phyloP scores from a whole-genome alignment of 35 echinoderm and acorn worm genomes.

The Heliocidaris erythrogramma region DNA sequence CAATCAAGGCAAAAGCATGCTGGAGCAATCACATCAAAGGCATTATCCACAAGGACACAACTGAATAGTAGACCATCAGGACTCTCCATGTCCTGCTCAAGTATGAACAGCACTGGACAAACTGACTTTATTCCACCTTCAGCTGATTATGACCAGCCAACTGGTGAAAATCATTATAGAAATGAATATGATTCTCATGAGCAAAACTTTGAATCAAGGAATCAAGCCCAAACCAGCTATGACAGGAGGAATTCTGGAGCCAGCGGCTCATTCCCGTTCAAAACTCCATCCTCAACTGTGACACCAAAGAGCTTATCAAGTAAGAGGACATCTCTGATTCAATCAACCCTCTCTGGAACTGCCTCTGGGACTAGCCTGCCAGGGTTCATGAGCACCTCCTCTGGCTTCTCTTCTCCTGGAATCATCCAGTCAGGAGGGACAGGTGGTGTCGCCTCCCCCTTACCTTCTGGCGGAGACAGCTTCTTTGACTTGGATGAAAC shows the following conservation, averaged over 20 bases:
- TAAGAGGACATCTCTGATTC: slow-evolving; percentile 10
- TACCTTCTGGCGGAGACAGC: slow-evolving; percentile 58
- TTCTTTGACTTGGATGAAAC: slow-evolving; percentile 49
- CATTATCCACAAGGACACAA: background rate
- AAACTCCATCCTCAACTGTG: slow-evolving; percentile 19
- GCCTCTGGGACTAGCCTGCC: background rate
- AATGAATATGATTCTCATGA: background rate
- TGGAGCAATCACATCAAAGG: background rate
- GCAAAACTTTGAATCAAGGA: background rate
- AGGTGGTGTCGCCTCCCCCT: background rate
- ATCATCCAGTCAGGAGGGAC: slow-evolving; percentile 22
- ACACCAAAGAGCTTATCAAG: background rate
- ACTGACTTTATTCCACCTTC: background rate
- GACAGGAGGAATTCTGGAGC: background rate
- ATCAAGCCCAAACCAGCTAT: background rate
- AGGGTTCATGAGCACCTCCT: background rate
- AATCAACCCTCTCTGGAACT: slow-evolving; percentile 39
- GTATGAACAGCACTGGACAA: background rate
- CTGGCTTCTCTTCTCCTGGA: background rate
- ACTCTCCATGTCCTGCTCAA: background rate
- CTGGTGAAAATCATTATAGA: background rate
- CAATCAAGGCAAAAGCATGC: slow-evolving; percentile 61
- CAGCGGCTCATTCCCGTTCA: background rate
- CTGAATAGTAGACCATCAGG: background rate
- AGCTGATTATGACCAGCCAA: background rate